Percentiles rank a stretch among this genome's conserved stretches.
phyloP scores from a whole-genome alignment of 2,113 vertebrate species.

The Telmatochromis bifrenatus region DNA sequence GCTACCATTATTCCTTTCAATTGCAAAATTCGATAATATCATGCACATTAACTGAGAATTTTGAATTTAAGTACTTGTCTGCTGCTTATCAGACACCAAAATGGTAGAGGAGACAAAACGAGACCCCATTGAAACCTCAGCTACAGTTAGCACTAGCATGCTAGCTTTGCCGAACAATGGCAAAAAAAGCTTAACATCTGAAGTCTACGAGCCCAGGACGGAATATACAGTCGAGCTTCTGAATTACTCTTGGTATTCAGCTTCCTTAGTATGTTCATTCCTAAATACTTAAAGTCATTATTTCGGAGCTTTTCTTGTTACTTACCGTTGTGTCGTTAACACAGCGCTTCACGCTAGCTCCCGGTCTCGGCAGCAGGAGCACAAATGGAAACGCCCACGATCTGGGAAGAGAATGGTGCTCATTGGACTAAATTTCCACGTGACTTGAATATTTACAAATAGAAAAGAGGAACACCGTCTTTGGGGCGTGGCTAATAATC shows the following conservation, averaged over 20 bases:
- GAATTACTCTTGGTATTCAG: fast-evolving
- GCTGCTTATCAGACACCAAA: constrained; percentile 13
- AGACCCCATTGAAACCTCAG: constrained; percentile 1
- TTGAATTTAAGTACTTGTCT: not conserved
- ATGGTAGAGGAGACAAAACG: constrained; percentile 25
- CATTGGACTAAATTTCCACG: not conserved
- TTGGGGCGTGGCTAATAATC: not conserved
- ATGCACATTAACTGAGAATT: fast-evolving
- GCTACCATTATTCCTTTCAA: not conserved
- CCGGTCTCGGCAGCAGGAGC: not conserved
- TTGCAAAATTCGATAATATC: fast-evolving
- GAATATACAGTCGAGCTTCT: fast-evolving
- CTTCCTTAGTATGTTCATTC: fast-evolving
- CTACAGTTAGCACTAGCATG: constrained; percentile 14
- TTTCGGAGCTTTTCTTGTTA: fast-evolving
- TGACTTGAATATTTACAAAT: not conserved
- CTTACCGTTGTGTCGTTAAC: not conserved
- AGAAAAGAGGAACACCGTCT: fast-evolving
- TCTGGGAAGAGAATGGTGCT: not conserved
- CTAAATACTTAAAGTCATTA: not conserved
- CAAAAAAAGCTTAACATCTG: not conserved
- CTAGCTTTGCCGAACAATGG: constrained; percentile 37
- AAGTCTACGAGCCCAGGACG: fast-evolving
- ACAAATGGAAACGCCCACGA: constrained; percentile 7
- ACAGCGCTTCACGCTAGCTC: not conserved